Evolutionary conservation across 1,140 invertebrate species (phyloP).

Genomic region (Drosophila bocqueti): DNA sequence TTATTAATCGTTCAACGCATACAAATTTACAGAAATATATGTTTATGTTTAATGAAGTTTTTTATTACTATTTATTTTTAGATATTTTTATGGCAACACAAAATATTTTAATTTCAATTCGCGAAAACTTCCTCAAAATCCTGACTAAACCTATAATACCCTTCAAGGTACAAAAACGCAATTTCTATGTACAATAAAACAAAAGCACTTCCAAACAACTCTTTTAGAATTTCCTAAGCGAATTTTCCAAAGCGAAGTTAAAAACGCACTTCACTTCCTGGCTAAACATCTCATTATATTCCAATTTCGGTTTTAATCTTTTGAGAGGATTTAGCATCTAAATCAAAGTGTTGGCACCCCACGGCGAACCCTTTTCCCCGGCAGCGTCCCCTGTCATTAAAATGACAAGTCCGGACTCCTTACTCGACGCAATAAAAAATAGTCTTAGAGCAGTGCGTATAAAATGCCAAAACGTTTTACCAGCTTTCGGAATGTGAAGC

Average conservation of each 20-base stretch:
- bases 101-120: too few relatives aligned
- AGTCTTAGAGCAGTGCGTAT: constrained; percentile 52
- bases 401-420: constrained; percentile 14
- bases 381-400: constrained; percentile 5
- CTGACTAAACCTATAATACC: background rate
- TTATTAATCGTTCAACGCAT: too few relatives aligned
- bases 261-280: background rate
- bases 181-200: background rate
- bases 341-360: constrained; percentile 69
- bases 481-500: constrained; percentile 35
- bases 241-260: background rate
- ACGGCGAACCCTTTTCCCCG: constrained; percentile 61
- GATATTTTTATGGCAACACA: too few relatives aligned
- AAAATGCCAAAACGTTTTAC: constrained; percentile 81
- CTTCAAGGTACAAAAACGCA: background rate
- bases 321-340: constrained; percentile 55
- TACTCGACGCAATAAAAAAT: constrained; percentile 64
- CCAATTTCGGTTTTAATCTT: constrained; percentile 37
- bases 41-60: too few relatives aligned
- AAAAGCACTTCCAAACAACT: background rate
- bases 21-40: too few relatives aligned
- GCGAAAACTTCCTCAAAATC: too few relatives aligned
- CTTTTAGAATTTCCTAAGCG: background rate
- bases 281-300: constrained; percentile 27
- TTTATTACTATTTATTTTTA: too few relatives aligned